Evolutionary conservation across 2,113 vertebrate genomes (phyloP).

Genomic region (Bambusicola thoracicus): DNA sequence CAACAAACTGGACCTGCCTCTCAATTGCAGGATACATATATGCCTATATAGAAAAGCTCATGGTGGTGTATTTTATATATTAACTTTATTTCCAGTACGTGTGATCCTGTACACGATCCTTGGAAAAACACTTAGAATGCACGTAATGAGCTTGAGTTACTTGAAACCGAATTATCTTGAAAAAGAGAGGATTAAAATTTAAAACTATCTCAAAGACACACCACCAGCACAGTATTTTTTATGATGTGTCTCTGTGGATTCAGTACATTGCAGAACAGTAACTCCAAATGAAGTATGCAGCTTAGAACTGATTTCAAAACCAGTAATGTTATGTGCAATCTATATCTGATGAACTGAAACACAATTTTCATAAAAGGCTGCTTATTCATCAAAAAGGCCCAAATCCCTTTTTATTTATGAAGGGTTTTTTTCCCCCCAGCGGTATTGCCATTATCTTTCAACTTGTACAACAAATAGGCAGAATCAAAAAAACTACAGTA

Average conservation of each 20-base stretch:
- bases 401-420: background rate
- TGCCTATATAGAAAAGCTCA: background rate
- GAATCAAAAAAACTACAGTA: background rate
- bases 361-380: background rate
- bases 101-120: background rate
- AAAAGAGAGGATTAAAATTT: background rate
- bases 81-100: background rate
- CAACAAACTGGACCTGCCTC: background rate
- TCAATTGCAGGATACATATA: background rate
- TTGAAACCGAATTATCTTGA: background rate
- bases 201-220: constrained; percentile 2
- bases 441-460: constrained; percentile 8
- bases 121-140: background rate
- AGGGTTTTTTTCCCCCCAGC: background rate
- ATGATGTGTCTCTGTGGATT: background rate
- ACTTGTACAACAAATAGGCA: background rate
- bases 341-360: constrained; percentile 10
- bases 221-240: background rate
- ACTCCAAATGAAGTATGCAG: background rate
- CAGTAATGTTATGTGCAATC: background rate
- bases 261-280: constrained; percentile 1
- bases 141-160: background rate
- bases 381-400: background rate
- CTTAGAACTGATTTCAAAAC: constrained; percentile 35
- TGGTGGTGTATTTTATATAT: background rate